Conservation (phyloP, 1,140 invertebrate genomes). For the Globodera ellingtonae region DNA sequence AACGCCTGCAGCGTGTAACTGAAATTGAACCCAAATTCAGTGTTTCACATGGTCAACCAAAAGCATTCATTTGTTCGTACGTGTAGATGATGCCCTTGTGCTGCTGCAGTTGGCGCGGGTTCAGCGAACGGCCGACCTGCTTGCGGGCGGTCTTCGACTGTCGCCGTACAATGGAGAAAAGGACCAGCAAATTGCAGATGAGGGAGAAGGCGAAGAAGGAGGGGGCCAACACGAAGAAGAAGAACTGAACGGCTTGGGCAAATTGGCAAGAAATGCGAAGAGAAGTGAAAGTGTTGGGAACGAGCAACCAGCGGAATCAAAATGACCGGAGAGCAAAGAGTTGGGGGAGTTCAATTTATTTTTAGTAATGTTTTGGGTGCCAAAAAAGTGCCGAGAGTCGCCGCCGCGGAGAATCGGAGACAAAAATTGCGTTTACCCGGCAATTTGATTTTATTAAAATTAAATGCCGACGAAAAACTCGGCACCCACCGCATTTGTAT, state of each 20-base stretch:
- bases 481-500: slow-evolving; percentile 51
- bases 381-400: too few species aligned
- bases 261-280: background rate
- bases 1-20: slow-evolving; percentile 51
- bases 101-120: slow-evolving; percentile 56
- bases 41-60: slow-evolving; percentile 10
- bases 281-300: background rate
- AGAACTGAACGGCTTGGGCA: slow-evolving; percentile 49
- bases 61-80: slow-evolving; percentile 24
- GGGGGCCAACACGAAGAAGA: slow-evolving; percentile 56
- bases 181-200: slow-evolving; percentile 55
- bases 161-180: slow-evolving; percentile 54
- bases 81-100: slow-evolving; percentile 57
- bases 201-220: slow-evolving; percentile 57
- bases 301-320: background rate
- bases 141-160: slow-evolving; percentile 61
- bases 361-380: too few species aligned
- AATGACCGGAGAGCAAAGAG: background rate
- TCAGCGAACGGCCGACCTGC: slow-evolving; percentile 54
- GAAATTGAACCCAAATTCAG: background rate
- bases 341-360: too few species aligned
- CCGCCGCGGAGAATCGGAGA: too few species aligned
- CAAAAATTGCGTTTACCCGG: too few species aligned
- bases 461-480: slow-evolving; percentile 8
- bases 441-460: too few species aligned